phyloP scores from a whole-genome alignment of 2,888 invertebrate species.

The Hydrotaea diabolus region DNA sequence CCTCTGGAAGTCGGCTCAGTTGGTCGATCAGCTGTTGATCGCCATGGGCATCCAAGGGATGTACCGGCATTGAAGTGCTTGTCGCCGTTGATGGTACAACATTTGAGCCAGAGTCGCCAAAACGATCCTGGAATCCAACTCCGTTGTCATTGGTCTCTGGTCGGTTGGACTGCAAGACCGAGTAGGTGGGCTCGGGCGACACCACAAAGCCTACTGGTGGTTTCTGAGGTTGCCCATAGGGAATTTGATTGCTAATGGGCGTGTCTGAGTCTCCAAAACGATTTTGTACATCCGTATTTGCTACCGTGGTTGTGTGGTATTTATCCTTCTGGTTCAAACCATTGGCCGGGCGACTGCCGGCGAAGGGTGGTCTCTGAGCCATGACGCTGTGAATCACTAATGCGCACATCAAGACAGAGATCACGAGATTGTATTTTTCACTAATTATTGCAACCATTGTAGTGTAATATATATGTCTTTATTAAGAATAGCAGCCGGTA shows the following conservation, averaged over 20 bases:
- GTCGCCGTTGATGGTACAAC: constrained; percentile 29
- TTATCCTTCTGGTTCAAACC: constrained; percentile 83
- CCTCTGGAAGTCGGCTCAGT: constrained; percentile 85
- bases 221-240: constrained; percentile 62
- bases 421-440: constrained; percentile 32
- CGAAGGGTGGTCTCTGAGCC: constrained; percentile 85
- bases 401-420: constrained; percentile 25
- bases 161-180: constrained; percentile 9
- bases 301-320: constrained; percentile 74
- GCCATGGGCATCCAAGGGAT: constrained; percentile 86
- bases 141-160: constrained; percentile 6
- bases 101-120: constrained; percentile 27
- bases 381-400: constrained; percentile 43
- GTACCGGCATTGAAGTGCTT: constrained; percentile 53
- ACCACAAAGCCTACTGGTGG: constrained; percentile 63
- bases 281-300: constrained; percentile 77
- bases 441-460: constrained; percentile 38
- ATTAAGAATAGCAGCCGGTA: constrained; percentile 8
- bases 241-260: constrained; percentile 65
- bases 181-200: constrained; percentile 49
- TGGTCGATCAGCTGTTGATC: constrained; percentile 84
- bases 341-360: constrained; percentile 83
- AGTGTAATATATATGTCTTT: background rate
- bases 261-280: constrained; percentile 80
- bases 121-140: constrained; percentile 49